phyloP scores from a whole-genome alignment of 2,888 invertebrate species.

The Acleris emargana region DNA sequence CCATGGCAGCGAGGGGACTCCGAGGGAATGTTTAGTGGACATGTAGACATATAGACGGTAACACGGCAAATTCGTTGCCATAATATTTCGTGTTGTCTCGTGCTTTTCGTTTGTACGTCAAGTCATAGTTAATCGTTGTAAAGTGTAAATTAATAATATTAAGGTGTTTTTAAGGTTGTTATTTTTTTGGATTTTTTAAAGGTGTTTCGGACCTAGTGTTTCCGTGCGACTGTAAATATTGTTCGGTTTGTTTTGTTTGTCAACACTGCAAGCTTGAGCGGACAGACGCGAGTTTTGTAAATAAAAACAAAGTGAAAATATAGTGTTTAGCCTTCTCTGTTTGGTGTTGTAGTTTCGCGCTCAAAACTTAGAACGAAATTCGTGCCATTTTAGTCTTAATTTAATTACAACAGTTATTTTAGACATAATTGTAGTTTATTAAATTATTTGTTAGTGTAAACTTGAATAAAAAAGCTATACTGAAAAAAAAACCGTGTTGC shows the following conservation, averaged over 20 bases:
- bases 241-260: constrained; percentile 62
- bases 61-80: constrained; percentile 84
- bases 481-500: constrained; percentile 5
- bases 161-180: constrained; percentile 1
- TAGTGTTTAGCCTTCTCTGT: constrained; percentile 17
- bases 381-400: constrained; percentile 43
- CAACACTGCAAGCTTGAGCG: constrained; percentile 67
- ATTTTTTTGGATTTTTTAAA: constrained; percentile 7
- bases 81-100: constrained; percentile 81
- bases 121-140: constrained; percentile 79
- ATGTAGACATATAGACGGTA: constrained; percentile 84
- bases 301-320: constrained; percentile 49
- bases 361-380: constrained; percentile 44
- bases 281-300: constrained; percentile 53
- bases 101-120: constrained; percentile 82
- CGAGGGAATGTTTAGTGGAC: constrained; percentile 83
- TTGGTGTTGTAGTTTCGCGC: constrained; percentile 38
- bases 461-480: neutral
- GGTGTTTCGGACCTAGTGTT: constrained; percentile 40
- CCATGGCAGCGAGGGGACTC: constrained; percentile 78
- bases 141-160: constrained; percentile 48
- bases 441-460: constrained; percentile 5
- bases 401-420: neutral
- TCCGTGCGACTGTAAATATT: constrained; percentile 45
- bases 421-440: neutral